Base-by-base conservation (phyloP, 2,888 invertebrate species). In the Mamestra brassicae region DNA sequence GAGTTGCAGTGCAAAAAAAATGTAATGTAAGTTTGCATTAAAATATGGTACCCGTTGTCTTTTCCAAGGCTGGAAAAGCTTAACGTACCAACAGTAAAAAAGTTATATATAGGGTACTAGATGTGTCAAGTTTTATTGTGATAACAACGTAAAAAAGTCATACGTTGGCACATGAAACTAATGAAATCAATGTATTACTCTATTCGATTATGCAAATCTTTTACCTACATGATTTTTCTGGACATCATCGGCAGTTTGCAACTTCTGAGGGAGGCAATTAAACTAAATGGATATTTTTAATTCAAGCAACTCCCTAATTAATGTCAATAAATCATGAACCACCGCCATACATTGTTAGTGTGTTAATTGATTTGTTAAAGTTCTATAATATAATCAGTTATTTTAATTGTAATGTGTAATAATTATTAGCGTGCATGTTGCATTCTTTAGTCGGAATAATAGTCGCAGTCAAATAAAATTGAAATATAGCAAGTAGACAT, bases 361-460 rank as follows among this genome's bases (percentile, higher is more conserved):
- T 71, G 69, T 66, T 79, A 79, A 71, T 71, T 75, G 68, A 71
- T 74, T 80, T 71, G 54, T 74, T 71, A 61, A 66, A 69, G 55
- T 70, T 61, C n/a, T 60, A 45, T 55, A 60, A 60, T 68, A 78
- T n/a, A 77, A 86, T 86, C 61, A 71, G 60, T 80, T 76, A 70
- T 70, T 76, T 74, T 70, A 64, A 68, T 74, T 68, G 55, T 71
- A 61, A 84, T 71, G 50, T 55, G 15, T 62, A 52, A 69, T 66
- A 52, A 69, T 66, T 66, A 38, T 66, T 66, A 8, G 36, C 15
- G 63, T 61, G 63, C 60, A 34, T 52, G 50, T 42, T 50, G 50
- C 45, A 54, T 83, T 74, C 38, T 17, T 50, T 36, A n/a, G 2
- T 42, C 3, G 8, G 47, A 7, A 52, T 45, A 38, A 11, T 47